Base-by-base conservation (phyloP, 1,140 invertebrate genomes). In the Diorhabda carinulata region DNA sequence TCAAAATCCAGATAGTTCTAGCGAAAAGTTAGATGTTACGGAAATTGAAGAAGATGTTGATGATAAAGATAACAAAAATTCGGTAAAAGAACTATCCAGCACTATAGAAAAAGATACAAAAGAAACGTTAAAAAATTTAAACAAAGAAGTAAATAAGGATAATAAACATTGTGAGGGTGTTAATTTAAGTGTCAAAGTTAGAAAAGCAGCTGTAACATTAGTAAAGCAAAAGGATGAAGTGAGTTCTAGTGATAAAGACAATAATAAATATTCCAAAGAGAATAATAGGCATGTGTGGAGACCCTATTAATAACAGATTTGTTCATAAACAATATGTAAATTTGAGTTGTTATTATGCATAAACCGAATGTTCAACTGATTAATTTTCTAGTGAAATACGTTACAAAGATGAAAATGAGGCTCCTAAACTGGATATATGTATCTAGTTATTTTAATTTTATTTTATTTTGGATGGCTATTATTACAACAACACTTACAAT, bases 281-380 rank as follows among this genome's bases (percentile, higher is more conserved):
- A 73, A 73, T 41, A 75, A 66, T 80, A 77, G 82, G 0, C 85
- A 87, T 72, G 86, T 87, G 5, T 87, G 86, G 86, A 83, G 86
- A 73, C 86, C 86, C 2, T 87, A 87, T 73, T 87, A 83, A 77
- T 40, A 45, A 68, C 43, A 25, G 25, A 25, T 25, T 25, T 25
- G 25, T 25, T 25, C 25, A 25, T 25, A 47, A 40, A 5, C n/a
- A 25, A 25, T 25, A 25, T 25, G 25, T 25, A 25, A 25, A 25
- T 25, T 25, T 25, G 25, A 25, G 25, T 25, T 25, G 25, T 25
- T 25, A 25, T 25, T 25, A 25, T 25, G 25, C 25, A 25, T 25
- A 25, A 25, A 25, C 25, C 25, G 25, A 25, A 25, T 25, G 25
- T 25, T 25, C 25, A 25, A 25, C 25, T 25, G 25, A 25, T 25